A percentile compares a stretch with the other conserved stretches of the same genome.
Conservation (phyloP, 37 sponge, comb jelly and placozoan species). For the Ephydatia muelleri region DNA sequence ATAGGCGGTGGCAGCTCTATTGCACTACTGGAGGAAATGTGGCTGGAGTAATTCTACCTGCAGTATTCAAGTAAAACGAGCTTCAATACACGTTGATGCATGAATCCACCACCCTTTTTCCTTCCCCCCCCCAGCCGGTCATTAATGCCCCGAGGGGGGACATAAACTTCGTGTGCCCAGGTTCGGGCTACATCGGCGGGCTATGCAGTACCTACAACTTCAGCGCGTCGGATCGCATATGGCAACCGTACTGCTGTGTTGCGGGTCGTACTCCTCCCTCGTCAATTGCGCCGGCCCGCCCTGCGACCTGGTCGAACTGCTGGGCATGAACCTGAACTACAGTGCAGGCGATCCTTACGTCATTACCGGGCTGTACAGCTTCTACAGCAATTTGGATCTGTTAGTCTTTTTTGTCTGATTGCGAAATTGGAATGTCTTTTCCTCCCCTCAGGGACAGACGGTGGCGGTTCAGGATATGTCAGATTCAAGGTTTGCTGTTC, state of each 20-base stretch:
- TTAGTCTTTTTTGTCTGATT: neutral
- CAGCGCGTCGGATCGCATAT: constrained; percentile 47
- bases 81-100: neutral
- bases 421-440: neutral
- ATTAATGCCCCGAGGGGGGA: constrained; percentile 30
- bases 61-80: constrained; percentile 41
- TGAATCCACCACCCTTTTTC: neutral
- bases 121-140: constrained; percentile 28
- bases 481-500: constrained; percentile 60
- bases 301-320: constrained; percentile 45
- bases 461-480: constrained; percentile 66
- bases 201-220: constrained; percentile 39
- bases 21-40: constrained; percentile 58
- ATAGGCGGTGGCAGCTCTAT: constrained; percentile 62
- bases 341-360: constrained; percentile 31
- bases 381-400: constrained; percentile 54
- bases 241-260: constrained; percentile 76
- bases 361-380: constrained; percentile 57
- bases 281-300: constrained; percentile 54
- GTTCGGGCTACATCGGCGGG: constrained; percentile 62
- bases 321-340: constrained; percentile 41
- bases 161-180: constrained; percentile 59
- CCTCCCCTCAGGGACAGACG: constrained; percentile 63
- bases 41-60: constrained; percentile 56
- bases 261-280: constrained; percentile 55